A percentile compares a stretch with the other conserved stretches of the same genome.
phyloP scores from a whole-genome alignment of 2,113 vertebrate species.

The Pteruthius melanotis region DNA sequence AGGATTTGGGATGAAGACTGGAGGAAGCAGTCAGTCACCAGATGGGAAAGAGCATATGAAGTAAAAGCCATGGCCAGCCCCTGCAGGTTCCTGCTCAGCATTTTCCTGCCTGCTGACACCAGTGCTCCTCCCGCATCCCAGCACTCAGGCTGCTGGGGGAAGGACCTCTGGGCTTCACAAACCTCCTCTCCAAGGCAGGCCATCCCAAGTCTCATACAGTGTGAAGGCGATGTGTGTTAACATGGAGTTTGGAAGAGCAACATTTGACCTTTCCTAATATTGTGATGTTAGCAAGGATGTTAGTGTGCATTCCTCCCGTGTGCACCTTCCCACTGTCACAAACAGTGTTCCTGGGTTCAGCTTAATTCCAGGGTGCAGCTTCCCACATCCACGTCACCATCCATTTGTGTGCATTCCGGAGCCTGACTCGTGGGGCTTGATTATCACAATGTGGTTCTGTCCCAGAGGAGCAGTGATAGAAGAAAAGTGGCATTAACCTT shows the following conservation, averaged over 20 bases:
- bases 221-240: not conserved
- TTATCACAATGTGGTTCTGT: accelerated
- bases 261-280: not conserved
- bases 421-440: not conserved
- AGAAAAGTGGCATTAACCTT: accelerated
- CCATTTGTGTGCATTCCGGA: accelerated
- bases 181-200: not conserved
- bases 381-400: not conserved
- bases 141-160: accelerated
- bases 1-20: not conserved
- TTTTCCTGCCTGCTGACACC: not conserved
- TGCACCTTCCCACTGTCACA: not conserved
- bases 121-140: not conserved
- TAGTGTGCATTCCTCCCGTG: not conserved
- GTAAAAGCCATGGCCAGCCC: not conserved
- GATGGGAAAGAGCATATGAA: not conserved
- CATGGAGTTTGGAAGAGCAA: not conserved
- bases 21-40: not conserved
- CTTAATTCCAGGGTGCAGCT: not conserved
- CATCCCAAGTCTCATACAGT: not conserved
- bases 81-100: not conserved
- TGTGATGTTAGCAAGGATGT: not conserved
- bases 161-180: not conserved
- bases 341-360: not conserved
- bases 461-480: not conserved